Evolutionary conservation across 2,797 vertebrate genomes (phyloP).

Genomic region (Poeciliopsis turneri): DNA sequence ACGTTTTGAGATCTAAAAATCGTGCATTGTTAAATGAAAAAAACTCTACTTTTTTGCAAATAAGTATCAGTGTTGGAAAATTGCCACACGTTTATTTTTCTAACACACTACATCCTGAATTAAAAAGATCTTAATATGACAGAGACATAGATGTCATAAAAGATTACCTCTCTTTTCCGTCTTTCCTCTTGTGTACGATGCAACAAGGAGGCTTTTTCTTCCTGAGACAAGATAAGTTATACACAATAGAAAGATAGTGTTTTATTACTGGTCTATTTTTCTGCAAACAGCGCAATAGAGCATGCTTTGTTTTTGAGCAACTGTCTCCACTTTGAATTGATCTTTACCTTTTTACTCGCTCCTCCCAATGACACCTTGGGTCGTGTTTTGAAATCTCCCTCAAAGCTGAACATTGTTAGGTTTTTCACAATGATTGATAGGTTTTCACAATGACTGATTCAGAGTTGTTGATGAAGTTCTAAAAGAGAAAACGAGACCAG

Average conservation of each 20-base stretch:
- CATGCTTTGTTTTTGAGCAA: background rate
- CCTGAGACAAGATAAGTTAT: conserved; percentile 72
- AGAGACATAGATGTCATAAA: background rate
- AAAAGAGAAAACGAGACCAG: conserved; percentile 48
- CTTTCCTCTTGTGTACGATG: conserved; percentile 98
- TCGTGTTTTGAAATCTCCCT: conserved; percentile 97
- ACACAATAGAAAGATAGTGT: background rate
- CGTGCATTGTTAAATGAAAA: background rate
- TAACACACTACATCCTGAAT: background rate
- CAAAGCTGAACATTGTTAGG: conserved; percentile 97
- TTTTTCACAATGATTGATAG: conserved; percentile 84
- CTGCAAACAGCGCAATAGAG: background rate
- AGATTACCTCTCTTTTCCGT: conserved; percentile 92
- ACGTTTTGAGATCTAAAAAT: background rate
- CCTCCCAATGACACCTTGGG: conserved; percentile 98
- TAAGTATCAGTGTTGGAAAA: background rate
- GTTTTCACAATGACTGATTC: conserved; percentile 84
- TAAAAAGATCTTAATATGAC: background rate
- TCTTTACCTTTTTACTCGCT: conserved; percentile 92
- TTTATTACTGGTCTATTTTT: background rate
- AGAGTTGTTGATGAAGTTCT: conserved; percentile 40
- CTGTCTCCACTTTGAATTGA: background rate
- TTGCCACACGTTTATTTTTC: background rate
- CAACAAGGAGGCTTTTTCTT: conserved; percentile 96
- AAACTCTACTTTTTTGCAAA: background rate